Conservation (phyloP, 2,888 invertebrate genomes). For the Oasisia sp. region DNA sequence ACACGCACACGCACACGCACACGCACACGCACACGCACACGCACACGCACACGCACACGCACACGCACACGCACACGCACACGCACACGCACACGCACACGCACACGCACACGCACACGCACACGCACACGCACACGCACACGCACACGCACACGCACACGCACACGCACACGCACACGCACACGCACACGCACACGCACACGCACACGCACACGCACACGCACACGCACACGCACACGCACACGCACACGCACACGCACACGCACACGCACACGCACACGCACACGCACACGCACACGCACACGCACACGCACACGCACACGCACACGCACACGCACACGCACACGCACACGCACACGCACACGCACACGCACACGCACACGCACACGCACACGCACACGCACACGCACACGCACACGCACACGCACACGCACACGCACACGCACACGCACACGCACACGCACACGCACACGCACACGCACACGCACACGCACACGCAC, state of each 20-base stretch:
- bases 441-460: no score
- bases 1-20: slow-evolving; percentile 35
- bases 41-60: slow-evolving; percentile 33
- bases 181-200: no score
- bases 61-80: slow-evolving; percentile 27
- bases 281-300: slow-evolving; percentile 28
- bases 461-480: no score
- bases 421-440: slow-evolving; percentile 19
- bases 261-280: slow-evolving; percentile 18
- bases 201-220: no score
- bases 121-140: slow-evolving; percentile 24
- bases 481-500: no score
- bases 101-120: slow-evolving; percentile 25
- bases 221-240: no score
- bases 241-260: no score
- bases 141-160: background rate
- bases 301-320: slow-evolving; percentile 29
- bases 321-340: slow-evolving; percentile 26
- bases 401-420: slow-evolving; percentile 18
- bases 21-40: slow-evolving; percentile 37
- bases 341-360: slow-evolving; percentile 30
- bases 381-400: slow-evolving; percentile 26
- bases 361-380: slow-evolving; percentile 29
- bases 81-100: slow-evolving; percentile 30
- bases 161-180: no score